These are phyloP conservation scores for Lycaon pictus DNA, from an alignment of 2,113 vertebrate species.

Conservation along the genomic window DNA sequence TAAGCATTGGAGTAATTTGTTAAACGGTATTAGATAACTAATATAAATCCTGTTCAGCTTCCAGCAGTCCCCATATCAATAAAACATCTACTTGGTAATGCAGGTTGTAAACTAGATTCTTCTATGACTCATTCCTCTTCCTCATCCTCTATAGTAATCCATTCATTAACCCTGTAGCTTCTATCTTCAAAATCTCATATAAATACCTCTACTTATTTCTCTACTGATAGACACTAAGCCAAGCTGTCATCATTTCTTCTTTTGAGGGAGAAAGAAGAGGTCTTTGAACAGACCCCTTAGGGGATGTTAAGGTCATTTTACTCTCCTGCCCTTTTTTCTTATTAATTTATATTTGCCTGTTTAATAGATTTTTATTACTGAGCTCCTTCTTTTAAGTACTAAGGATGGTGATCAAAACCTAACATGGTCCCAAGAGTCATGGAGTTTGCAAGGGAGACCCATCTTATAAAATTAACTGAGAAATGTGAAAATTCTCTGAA, in stretches of 20 bases:
- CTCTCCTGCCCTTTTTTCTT: neutral
- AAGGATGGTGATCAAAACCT: neutral
- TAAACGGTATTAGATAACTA: neutral
- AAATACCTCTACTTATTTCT: neutral
- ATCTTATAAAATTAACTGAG: conserved; percentile 5
- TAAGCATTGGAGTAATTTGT: neutral
- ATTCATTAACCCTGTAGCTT: neutral
- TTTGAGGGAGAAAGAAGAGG: neutral
- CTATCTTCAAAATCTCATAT: neutral
- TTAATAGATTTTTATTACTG: conserved; percentile 39
- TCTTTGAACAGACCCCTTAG: neutral
- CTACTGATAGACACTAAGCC: neutral
- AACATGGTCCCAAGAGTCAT: neutral
- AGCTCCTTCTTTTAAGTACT: neutral
- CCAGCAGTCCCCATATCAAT: neutral
- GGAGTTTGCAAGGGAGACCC: neutral
- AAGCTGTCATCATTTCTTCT: neutral
- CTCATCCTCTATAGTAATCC: neutral
- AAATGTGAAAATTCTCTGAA: conserved; percentile 46
- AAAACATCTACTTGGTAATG: neutral
- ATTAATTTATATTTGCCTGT: neutral
- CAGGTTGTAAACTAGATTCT: neutral
- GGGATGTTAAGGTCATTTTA: neutral
- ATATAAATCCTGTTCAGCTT: neutral
- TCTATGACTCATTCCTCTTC: neutral